Evolutionary conservation across 2,113 vertebrate genomes (phyloP).

Genomic region (Vireo altiloquus): DNA sequence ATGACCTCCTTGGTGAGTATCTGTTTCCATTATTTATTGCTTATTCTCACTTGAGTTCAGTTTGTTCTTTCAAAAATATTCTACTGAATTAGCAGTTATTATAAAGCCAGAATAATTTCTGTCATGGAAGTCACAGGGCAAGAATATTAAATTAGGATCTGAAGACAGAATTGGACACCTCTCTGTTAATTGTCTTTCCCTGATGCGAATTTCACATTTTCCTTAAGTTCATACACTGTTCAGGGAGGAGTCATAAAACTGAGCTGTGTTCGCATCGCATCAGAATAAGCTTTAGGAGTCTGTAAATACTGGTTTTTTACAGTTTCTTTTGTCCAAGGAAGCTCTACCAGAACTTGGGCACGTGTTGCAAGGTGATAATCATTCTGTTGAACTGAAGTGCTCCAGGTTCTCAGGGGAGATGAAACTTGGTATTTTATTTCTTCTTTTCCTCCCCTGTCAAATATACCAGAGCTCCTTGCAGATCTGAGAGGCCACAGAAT

Average conservation of each 20-base stretch:
- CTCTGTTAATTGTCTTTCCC: not conserved
- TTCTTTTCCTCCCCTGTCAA: not conserved
- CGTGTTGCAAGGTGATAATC: not conserved
- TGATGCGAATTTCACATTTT: not conserved
- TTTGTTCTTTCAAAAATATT: not conserved
- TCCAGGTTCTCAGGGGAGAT: not conserved
- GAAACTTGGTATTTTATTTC: not conserved
- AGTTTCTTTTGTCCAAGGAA: not conserved
- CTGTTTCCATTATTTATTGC: not conserved
- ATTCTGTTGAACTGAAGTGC: not conserved
- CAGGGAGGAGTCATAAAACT: not conserved
- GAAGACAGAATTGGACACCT: not conserved
- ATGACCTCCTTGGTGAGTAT: conserved; percentile 91
- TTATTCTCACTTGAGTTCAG: not conserved
- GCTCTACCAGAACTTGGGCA: not conserved
- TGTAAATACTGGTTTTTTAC: not conserved
- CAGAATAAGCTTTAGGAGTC: not conserved
- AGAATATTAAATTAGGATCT: not conserved
- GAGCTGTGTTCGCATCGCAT: not conserved
- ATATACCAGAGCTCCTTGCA: not conserved
- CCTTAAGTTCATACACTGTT: not conserved
- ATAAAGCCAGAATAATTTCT: not conserved
- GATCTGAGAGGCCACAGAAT: not conserved
- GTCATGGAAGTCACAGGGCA: not conserved
- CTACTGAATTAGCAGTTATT: not conserved